Evolutionary conservation across 2,888 invertebrate species (phyloP), one percentile per base, ranked within the genome.

Genomic region (Acanthosepion lycidas): DNA sequence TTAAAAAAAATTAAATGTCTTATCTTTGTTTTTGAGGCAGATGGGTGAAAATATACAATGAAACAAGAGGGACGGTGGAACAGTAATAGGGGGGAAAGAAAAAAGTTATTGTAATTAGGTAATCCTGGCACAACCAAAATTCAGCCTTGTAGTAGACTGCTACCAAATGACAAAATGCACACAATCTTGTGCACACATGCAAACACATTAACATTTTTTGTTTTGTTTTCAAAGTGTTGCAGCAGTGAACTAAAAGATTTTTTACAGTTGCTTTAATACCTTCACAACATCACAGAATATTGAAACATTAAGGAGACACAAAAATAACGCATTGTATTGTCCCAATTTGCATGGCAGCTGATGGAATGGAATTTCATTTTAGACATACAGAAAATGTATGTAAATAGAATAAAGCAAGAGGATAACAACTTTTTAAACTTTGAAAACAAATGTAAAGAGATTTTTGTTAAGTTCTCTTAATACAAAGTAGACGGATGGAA

Each of bases 231-330:
- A 78, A 78, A 9, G 78, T 33, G 78, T 78, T 78, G 78, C n/a
- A 78, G 78, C 78, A 78, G 78, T 78, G 78, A 78, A 78, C n/a
- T 78, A 33, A 78, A 78, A 78, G 33, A 78, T 12, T n/a, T 78
- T 78, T 78, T 78, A 78, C 78, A 78, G 78, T 78, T n/a, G 78
- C 78, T 78, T 78, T 78, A 78, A 78, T 78, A 78, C n/a, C 78
- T 78, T 78, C 78, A 78, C 78, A n/a, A n/a, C n/a, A 78, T 78
- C n/a, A 78, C 78, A 78, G n/a, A 78, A 78, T 78, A 78, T 78
- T 78, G n/a, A 78, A 78, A 78, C n/a, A 78, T 78, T 78, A 78
- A 78, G n/a, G 78, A 78, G n/a, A 78, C n/a, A 78, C 12, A 15
- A 78, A 78, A 78, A 78, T n/a, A n/a, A 33, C n/a, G 33, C n/a